phyloP scores from a whole-genome alignment of 2,888 invertebrate species.

The Rhagonycha fulva region DNA sequence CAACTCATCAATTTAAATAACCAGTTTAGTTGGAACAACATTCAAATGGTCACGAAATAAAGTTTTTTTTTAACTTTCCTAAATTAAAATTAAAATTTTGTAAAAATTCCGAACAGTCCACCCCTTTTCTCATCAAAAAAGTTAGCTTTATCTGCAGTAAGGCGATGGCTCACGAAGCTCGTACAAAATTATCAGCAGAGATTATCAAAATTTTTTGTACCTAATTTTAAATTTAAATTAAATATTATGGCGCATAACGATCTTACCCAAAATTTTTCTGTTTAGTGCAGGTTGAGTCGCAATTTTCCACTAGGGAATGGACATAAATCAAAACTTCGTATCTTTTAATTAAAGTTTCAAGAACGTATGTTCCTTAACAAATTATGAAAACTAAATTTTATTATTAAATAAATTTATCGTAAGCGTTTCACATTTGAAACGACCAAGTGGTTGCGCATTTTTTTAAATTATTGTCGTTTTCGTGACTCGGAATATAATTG shows the following conservation, averaged over 20 bases:
- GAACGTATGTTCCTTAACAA: not conserved
- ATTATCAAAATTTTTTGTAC: not conserved
- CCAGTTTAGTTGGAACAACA: too few species aligned
- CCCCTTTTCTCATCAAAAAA: not conserved
- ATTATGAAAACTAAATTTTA: not conserved
- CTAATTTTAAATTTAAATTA: not conserved
- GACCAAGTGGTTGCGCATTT: not conserved
- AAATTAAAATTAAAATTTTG: too few species aligned
- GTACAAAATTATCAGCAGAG: not conserved
- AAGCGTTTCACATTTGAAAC: not conserved
- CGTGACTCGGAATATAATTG: not conserved
- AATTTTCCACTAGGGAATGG: not conserved
- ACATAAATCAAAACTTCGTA: not conserved
- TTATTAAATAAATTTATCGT: not conserved
- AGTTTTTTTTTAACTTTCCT: too few species aligned
- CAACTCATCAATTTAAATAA: too few species aligned
- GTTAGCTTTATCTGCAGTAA: not conserved
- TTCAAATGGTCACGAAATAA: too few species aligned
- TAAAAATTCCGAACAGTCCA: too few species aligned
- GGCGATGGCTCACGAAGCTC: not conserved
- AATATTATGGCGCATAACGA: not conserved
- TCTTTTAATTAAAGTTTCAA: not conserved
- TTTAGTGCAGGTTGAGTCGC: not conserved
- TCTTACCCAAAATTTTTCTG: not conserved
- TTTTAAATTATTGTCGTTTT: not conserved